These are phyloP conservation scores for Brotogeris chrysoptera DNA, from an alignment of 2,797 vertebrate species.

Conservation along the genomic window DNA sequence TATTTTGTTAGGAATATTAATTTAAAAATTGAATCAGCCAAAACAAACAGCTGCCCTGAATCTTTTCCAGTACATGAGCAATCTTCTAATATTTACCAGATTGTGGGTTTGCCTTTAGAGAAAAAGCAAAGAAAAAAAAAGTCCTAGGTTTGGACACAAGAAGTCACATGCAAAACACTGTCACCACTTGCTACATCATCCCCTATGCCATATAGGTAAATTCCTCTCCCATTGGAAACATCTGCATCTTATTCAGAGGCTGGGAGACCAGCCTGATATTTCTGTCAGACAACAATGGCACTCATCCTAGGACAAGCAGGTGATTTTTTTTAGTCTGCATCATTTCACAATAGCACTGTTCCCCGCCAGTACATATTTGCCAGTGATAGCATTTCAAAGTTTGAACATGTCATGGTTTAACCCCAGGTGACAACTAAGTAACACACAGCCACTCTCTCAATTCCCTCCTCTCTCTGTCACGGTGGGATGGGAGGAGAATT, in stretches of 20 bases:
- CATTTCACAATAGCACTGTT: background rate
- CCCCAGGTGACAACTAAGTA: background rate
- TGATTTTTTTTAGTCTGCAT: conserved; percentile 21
- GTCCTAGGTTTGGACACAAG: background rate
- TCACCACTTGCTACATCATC: background rate
- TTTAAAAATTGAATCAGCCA: background rate
- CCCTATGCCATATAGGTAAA: background rate
- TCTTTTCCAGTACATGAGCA: conserved; percentile 24
- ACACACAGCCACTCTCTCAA: background rate
- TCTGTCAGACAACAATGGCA: background rate
- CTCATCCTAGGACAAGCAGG: conserved; percentile 26
- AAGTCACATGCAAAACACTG: background rate
- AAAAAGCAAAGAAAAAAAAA: background rate
- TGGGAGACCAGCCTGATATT: background rate
- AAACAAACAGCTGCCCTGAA: conserved; percentile 12
- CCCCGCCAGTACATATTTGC: background rate
- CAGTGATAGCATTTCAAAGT: background rate
- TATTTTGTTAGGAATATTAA: background rate
- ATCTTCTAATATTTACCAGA: conserved; percentile 24
- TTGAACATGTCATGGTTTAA: background rate
- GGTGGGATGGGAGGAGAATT: background rate
- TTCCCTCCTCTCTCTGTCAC: background rate
- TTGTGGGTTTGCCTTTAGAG: background rate
- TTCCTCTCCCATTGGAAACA: background rate
- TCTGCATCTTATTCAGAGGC: background rate